phyloP scores from a whole-genome alignment of 2,113 vertebrate species.

The Excalfactoria chinensis region DNA sequence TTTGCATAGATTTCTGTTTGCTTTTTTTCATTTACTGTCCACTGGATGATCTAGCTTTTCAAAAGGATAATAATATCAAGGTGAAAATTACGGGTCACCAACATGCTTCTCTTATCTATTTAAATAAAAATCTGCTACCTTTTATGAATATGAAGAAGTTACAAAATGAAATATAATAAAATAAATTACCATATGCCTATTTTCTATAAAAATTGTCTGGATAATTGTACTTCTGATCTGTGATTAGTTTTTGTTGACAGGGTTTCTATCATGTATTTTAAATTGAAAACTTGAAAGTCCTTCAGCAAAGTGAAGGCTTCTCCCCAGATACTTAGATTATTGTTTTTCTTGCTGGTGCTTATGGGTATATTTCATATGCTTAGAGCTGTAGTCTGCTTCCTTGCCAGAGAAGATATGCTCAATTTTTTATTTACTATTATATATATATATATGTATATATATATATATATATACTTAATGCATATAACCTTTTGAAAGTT shows the following conservation, averaged over 20 bases:
- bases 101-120: background rate
- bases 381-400: constrained; percentile 3
- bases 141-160: background rate
- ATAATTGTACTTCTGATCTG: constrained; percentile 17
- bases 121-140: background rate
- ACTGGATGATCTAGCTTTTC: background rate
- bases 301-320: background rate
- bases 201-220: constrained; percentile 5
- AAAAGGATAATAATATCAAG: background rate
- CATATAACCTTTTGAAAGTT: constrained; percentile 32
- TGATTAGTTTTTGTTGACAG: background rate
- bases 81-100: background rate
- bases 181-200: background rate
- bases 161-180: too few species aligned
- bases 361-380: background rate
- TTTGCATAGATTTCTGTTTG: background rate
- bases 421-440: too few species aligned
- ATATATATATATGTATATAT: too few species aligned
- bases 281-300: background rate
- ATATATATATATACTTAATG: too few species aligned
- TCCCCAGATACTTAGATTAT: background rate
- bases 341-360: constrained; percentile 34
- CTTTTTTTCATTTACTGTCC: background rate
- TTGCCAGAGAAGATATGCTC: background rate
- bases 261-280: constrained; percentile 16